Evolutionary conservation across 1,140 invertebrate species (phyloP).

Genomic region (Trinorchestia longiramus): DNA sequence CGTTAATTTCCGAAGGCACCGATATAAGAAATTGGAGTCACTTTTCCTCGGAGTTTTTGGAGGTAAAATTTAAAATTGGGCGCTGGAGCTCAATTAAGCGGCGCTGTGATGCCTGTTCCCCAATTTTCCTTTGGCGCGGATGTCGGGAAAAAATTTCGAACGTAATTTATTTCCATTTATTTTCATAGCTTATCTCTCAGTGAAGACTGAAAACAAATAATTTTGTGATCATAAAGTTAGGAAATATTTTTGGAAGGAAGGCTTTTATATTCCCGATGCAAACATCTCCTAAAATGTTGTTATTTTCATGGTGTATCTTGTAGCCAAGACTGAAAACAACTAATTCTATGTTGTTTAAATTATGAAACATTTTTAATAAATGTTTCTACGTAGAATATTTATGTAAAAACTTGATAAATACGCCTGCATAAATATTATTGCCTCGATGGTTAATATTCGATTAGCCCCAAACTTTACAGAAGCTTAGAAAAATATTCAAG

Average conservation of each 20-base stretch:
- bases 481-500: no score
- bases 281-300: no score
- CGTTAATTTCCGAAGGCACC: neutral
- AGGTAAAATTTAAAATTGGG: neutral
- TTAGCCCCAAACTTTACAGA: no score
- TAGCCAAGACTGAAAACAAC: neutral
- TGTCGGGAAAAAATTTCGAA: neutral
- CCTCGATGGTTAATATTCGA: no score
- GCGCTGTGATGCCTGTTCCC: neutral
- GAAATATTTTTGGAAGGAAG: no score
- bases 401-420: no score
- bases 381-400: no score
- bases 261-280: no score
- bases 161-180: neutral
- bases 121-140: neutral
- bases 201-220: neutral
- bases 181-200: neutral
- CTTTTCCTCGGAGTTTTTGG: neutral
- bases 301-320: neutral
- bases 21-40: neutral
- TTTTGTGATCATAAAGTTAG: no score
- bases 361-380: no score
- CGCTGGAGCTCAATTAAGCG: neutral
- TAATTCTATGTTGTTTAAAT: no score
- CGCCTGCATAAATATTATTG: no score